Base-by-base conservation (phyloP, 92 coral and sea anemone genomes). In the Umimayanthus chanpuru region DNA sequence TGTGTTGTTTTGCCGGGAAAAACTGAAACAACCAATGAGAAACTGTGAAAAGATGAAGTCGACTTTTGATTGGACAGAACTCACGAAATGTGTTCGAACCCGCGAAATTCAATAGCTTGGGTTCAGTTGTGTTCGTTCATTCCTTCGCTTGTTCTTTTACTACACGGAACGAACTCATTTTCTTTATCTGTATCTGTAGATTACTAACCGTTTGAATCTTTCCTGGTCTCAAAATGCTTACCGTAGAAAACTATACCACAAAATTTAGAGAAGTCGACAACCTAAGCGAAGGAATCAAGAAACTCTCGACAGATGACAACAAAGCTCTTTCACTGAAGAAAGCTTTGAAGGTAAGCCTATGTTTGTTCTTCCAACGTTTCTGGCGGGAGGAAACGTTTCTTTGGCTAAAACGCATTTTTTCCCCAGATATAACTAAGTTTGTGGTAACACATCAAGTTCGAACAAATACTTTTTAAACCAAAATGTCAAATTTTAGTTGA, bases 101-200 rank as follows among this genome's bases (percentile, higher is more conserved):
- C 96, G 94, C 94, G 93, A 92, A 93, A 76, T 93, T 92, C 90
- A 90, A 90, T 86, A 93, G 70, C 72, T 65, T 29, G 47, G 93
- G 87, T 88, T 90, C 92, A 88, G 85, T 71, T 53, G 50, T 2
- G 29, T 29, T 25, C 73, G 91, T 85, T 90, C 93, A 95, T 85
- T 94, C 92, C 96, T 93, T 93, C 93, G 86, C 87, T 84, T 39
- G 88, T 85, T 93, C 88, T 55, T 67, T 80, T 41, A 12, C 65
- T 29, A 68, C 75, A 23, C 38, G 41, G 41, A 65, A 58, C 32
- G 15, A 32, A 26, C 0, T 23, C 7, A 1, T 4, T 23, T 15
- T 16, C 40, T 68, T 8, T 29, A 28, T 26, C 36, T 68, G 8
- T 25, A 83, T 55, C 26, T 12, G 1, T 11, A 44, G 32, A 76